Conservation (phyloP, 2,888 invertebrate species). For the Ectobius pallidus region DNA sequence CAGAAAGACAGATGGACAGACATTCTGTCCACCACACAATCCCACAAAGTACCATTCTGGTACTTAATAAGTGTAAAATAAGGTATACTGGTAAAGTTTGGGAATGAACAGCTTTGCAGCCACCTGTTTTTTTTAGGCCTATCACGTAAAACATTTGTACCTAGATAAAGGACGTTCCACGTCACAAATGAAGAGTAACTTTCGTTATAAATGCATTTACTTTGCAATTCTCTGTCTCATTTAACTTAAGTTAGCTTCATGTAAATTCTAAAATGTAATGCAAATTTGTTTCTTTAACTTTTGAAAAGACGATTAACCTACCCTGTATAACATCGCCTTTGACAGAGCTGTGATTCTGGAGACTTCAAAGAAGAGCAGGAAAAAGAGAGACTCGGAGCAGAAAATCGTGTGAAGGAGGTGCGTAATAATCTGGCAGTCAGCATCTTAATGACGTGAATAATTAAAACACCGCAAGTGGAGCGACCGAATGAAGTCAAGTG, state of each 20-base stretch:
- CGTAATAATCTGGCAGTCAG: background rate
- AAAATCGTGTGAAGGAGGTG: background rate
- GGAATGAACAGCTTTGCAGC: too few relatives aligned
- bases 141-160: too few relatives aligned
- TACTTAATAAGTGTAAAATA: too few relatives aligned
- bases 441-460: slow-evolving; percentile 40
- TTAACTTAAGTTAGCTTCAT: background rate
- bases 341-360: background rate
- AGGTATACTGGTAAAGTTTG: too few relatives aligned
- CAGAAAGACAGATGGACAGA: too few relatives aligned
- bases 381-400: background rate
- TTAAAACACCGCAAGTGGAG: slow-evolving; percentile 33
- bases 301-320: background rate
- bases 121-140: too few relatives aligned
- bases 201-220: too few relatives aligned
- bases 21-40: too few relatives aligned
- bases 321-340: background rate
- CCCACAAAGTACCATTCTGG: too few relatives aligned
- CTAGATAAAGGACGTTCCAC: too few relatives aligned
- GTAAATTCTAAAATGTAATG: background rate
- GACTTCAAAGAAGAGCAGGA: background rate
- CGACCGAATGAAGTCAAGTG: slow-evolving; percentile 9
- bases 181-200: too few relatives aligned
- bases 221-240: background rate
- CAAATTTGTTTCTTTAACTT: background rate